Conservation (phyloP, 2,113 vertebrate genomes). For the Cyanoliseus patagonus region DNA sequence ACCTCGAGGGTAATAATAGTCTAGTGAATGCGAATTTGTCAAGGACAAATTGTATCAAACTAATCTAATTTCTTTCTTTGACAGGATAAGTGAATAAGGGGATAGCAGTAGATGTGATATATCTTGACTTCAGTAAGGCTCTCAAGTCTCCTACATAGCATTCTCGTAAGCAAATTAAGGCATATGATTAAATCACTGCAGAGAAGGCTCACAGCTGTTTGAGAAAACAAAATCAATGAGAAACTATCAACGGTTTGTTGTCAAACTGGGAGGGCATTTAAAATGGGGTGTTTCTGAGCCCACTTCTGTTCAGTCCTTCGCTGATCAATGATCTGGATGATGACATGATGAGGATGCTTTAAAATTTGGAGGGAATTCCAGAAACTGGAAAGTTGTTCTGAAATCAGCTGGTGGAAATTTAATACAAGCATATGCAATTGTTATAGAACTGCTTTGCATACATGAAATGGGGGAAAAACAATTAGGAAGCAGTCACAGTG, state of each 20-base stretch:
- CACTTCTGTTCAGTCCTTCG: not conserved
- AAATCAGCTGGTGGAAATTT: not conserved
- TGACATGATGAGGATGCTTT: not conserved
- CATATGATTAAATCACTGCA: conserved; percentile 51
- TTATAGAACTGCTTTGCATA: not conserved
- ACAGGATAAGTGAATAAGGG: conserved; percentile 62
- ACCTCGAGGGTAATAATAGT: conserved; percentile 59
- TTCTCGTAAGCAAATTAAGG: conserved; percentile 54
- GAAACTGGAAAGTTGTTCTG: not conserved
- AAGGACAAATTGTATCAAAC: conserved; percentile 67
- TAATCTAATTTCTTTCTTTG: conserved; percentile 65
- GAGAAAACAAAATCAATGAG: conserved; percentile 38
- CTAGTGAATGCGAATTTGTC: conserved; percentile 60
- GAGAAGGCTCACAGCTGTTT: conserved; percentile 33
- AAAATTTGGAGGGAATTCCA: not conserved
- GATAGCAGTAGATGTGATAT: conserved; percentile 44
- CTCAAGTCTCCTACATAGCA: conserved; percentile 7
- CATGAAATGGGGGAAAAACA: not conserved
- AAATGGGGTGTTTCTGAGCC: not conserved
- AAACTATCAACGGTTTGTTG: not conserved
- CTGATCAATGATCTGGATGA: not conserved
- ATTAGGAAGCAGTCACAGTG: not conserved
- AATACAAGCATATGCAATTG: not conserved
- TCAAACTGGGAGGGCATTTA: not conserved
- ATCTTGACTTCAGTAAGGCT: conserved; percentile 56